Conservation (phyloP, 2,113 vertebrate species). For the Dicaeum eximium region DNA sequence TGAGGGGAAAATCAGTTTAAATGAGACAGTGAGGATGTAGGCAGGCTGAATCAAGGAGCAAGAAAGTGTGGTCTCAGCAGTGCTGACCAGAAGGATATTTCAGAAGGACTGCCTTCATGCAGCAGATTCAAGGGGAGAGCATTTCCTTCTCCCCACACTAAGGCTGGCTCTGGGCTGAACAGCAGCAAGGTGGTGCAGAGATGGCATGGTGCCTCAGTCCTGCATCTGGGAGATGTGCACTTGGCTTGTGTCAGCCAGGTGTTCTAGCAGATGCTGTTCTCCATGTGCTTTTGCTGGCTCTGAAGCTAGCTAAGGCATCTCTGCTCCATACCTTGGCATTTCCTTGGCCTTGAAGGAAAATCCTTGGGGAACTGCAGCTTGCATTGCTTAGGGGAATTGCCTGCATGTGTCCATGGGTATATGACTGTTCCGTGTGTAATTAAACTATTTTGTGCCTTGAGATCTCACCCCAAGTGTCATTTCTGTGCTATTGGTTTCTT, state of each 20-base stretch:
- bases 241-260: background rate
- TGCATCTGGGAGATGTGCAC: accelerated
- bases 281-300: background rate
- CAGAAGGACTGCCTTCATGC: background rate
- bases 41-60: background rate
- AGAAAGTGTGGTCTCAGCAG: background rate
- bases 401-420: background rate
- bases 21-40: background rate
- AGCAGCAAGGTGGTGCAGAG: background rate
- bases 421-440: background rate
- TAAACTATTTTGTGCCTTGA: background rate
- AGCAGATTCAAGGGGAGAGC: background rate
- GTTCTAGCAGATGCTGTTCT: background rate
- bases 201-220: background rate
- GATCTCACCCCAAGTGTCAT: background rate
- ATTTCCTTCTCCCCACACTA: background rate
- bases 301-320: background rate
- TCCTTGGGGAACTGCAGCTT: background rate
- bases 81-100: background rate
- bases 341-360: background rate
- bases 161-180: background rate
- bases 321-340: background rate
- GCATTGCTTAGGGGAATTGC: background rate
- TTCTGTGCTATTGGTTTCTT: background rate
- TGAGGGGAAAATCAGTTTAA: background rate